Percentiles rank a stretch among this genome's conserved stretches.
These are phyloP conservation scores for Emydura subglobosa DNA, from an alignment of 2,113 vertebrate species.

Conservation along the genomic window DNA sequence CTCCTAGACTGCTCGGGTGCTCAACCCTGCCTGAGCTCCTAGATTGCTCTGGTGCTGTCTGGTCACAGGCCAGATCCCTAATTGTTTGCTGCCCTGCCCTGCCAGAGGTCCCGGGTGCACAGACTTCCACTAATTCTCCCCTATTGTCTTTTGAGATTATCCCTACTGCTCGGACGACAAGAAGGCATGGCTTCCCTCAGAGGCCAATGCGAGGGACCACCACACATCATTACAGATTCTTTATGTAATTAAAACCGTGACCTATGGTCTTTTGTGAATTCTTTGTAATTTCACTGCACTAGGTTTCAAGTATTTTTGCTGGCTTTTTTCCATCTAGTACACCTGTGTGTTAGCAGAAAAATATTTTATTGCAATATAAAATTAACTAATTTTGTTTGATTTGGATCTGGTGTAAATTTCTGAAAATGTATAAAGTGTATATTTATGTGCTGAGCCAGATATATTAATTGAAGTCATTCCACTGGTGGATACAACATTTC, in stretches of 20 bases:
- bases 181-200: no score
- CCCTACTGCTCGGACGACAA: no score
- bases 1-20: no score
- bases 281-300: conserved; percentile 70
- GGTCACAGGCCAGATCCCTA: no score
- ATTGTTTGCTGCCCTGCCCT: no score
- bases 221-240: background rate
- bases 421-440: conserved; percentile 12
- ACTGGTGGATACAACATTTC: conserved; percentile 33
- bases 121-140: no score
- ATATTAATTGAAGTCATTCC: conserved; percentile 56
- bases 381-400: conserved; percentile 77
- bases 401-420: conserved; percentile 66
- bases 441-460: conserved; percentile 34
- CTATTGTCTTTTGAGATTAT: no score
- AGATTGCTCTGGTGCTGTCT: no score
- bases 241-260: conserved; percentile 77
- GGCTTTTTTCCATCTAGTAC: conserved; percentile 75
- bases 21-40: no score
- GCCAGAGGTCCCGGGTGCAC: no score
- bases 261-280: conserved; percentile 68
- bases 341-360: conserved; percentile 75
- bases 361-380: conserved; percentile 71
- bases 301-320: conserved; percentile 69
- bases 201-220: no score